A percentile compares a stretch with the other conserved stretches of the same genome.
Evolutionary conservation across 2,888 invertebrate species (phyloP).

Genomic region (Thecocarcelia acutangulata): DNA sequence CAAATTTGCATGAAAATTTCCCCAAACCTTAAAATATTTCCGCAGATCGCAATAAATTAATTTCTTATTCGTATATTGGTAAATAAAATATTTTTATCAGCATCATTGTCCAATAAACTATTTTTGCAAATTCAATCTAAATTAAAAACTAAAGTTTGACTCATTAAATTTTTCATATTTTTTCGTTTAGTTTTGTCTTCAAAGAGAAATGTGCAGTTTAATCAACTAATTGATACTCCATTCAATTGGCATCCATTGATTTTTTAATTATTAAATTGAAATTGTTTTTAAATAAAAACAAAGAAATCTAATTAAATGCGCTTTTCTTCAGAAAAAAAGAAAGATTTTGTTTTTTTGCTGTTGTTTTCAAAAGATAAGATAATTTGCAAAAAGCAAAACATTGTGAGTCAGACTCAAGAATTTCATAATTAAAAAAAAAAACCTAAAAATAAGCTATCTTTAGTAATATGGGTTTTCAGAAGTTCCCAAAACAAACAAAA

Average conservation of each 20-base stretch:
- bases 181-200: neutral
- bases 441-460: neutral
- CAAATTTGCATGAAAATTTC: no score
- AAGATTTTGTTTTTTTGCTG: neutral
- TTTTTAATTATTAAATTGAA: conserved; percentile 45
- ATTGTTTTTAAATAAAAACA: neutral
- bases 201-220: neutral
- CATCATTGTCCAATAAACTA: no score
- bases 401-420: conserved; percentile 19
- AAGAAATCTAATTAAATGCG: neutral
- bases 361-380: conserved; percentile 30
- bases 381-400: neutral
- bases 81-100: no score
- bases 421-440: neutral
- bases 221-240: conserved; percentile 29
- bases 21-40: no score
- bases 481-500: no score
- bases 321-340: neutral
- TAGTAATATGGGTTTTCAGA: neutral
- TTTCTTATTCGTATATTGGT: no score
- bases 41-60: no score
- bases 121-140: no score
- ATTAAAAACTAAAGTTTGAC: no score
- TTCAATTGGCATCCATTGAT: conserved; percentile 19
- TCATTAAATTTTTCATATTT: neutral